phyloP scores from a whole-genome alignment of 2,113 vertebrate species.

The Sinocyclocheilus anshuiensis region DNA sequence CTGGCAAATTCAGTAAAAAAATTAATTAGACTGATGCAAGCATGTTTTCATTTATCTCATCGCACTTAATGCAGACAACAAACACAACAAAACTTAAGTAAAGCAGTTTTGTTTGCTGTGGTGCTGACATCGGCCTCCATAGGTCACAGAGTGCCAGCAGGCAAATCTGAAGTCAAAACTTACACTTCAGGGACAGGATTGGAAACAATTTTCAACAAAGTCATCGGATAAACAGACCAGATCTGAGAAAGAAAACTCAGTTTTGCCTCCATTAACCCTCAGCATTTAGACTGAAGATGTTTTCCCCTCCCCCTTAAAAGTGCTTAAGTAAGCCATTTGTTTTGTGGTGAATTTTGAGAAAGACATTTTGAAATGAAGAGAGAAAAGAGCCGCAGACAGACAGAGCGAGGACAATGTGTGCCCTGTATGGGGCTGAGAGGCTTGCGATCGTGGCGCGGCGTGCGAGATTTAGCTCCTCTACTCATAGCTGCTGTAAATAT shows the following conservation, averaged over 20 bases:
- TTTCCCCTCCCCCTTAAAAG: not conserved
- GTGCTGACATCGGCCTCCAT: not conserved
- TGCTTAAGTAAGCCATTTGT: not conserved
- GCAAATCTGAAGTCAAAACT: slow-evolving; percentile 19
- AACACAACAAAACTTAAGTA: not conserved
- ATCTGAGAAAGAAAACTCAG: not conserved
- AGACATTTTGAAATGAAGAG: not conserved
- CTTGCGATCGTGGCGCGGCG: not conserved
- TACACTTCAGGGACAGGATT: not conserved
- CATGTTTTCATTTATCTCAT: not conserved
- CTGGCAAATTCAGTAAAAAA: not conserved
- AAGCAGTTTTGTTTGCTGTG: not conserved
- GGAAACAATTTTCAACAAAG: slow-evolving; percentile 4
- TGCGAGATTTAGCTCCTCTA: slow-evolving; percentile 19
- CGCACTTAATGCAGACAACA: not conserved
- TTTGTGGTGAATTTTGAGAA: not conserved
- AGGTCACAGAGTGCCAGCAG: not conserved
- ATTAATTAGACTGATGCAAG: not conserved
- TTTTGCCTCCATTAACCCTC: not conserved
- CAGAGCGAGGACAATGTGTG: not conserved
- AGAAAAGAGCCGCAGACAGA: not conserved
- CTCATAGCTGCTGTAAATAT: slow-evolving; percentile 49
- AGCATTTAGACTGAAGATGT: not conserved
- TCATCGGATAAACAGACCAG: not conserved
- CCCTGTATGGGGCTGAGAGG: slow-evolving; percentile 5